Evolutionary conservation across 1,140 invertebrate genomes (phyloP).

Genomic region (Mamestra configurata): DNA sequence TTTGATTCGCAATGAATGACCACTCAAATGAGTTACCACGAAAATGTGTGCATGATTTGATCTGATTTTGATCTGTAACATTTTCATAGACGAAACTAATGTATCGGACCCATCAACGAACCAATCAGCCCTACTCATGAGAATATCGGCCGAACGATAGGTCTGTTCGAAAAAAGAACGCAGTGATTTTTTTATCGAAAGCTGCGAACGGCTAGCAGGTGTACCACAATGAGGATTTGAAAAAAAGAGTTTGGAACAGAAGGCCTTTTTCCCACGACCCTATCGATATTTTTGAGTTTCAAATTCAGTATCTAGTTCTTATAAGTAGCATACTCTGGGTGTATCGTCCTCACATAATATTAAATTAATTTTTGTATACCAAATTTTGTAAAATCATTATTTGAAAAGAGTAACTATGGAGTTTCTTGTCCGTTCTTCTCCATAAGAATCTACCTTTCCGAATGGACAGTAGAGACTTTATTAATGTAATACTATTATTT

Average conservation of each 20-base stretch:
- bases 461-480: no score
- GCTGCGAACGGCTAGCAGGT: constrained; percentile 86
- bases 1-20: not conserved
- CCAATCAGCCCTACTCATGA: constrained; percentile 59
- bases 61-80: no score
- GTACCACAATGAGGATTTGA: constrained; percentile 84
- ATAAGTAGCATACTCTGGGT: no score
- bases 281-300: constrained; percentile 51
- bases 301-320: constrained; percentile 20
- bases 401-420: no score
- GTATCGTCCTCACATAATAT: no score
- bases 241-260: constrained; percentile 82
- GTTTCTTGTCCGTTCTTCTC: no score
- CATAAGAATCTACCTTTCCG: no score
- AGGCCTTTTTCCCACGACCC: constrained; percentile 86
- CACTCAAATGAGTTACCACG: no score
- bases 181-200: constrained; percentile 85
- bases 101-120: constrained; percentile 11
- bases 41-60: no score
- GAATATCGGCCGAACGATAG: constrained; percentile 74
- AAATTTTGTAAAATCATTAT: no score
- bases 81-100: not conserved
- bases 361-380: no score
- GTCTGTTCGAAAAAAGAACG: constrained; percentile 79
- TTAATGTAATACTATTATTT: no score